A percentile compares a stretch with the other conserved stretches of the same genome.
These are phyloP conservation scores for Euphydryas editha DNA, from an alignment of 2,888 invertebrate genomes.

Conservation along the genomic window DNA sequence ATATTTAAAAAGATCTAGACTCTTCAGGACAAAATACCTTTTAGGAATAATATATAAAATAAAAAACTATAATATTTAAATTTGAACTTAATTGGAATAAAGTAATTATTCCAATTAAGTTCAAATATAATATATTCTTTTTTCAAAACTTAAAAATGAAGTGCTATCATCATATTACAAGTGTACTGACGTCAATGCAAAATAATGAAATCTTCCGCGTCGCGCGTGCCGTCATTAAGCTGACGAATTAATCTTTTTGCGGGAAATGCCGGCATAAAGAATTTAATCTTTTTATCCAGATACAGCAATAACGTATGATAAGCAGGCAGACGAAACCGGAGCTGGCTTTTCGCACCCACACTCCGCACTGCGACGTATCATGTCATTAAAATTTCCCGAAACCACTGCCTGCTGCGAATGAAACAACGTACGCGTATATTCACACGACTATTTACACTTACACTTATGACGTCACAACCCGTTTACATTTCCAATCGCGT, in stretches of 20 bases:
- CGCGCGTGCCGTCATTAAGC: conserved; percentile 11
- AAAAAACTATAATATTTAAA: too few relatives aligned
- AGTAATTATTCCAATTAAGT: too few relatives aligned
- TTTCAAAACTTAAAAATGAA: too few relatives aligned
- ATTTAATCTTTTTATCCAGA: conserved; percentile 33
- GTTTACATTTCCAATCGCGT: conserved; percentile 33
- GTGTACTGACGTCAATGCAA: conserved; percentile 9
- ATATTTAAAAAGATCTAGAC: too few relatives aligned
- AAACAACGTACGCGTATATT: conserved; percentile 58
- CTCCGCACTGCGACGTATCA: conserved; percentile 64
- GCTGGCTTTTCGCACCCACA: conserved; percentile 54
- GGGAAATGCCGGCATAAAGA: conserved; percentile 20
- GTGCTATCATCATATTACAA: neutral
- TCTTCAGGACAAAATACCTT: too few relatives aligned
- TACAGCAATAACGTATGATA: conserved; percentile 26
- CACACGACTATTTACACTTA: conserved; percentile 55
- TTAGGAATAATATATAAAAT: too few relatives aligned
- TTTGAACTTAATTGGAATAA: too few relatives aligned
- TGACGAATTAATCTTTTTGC: conserved; percentile 17
- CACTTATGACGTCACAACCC: conserved; percentile 56
- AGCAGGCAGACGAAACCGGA: conserved; percentile 26
- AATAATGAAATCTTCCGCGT: conserved; percentile 4
- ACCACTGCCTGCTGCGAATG: conserved; percentile 59
- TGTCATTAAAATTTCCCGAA: conserved; percentile 73
- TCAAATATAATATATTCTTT: too few relatives aligned